phyloP scores from a whole-genome alignment of 37 sponge, comb jelly and placozoan genomes.

The Eunapius fragilis region DNA sequence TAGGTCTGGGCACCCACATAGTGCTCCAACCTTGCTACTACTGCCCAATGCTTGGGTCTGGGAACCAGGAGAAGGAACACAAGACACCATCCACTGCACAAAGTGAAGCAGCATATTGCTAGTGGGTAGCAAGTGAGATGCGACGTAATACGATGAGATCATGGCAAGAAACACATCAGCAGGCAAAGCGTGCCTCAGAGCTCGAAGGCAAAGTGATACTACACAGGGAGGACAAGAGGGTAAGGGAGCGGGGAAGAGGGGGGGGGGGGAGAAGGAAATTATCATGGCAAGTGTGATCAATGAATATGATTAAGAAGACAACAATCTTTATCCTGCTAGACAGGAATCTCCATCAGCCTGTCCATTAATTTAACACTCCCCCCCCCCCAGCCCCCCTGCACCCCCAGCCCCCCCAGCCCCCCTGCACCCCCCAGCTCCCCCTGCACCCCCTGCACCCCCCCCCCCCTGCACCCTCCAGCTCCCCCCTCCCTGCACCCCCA shows the following conservation, averaged over 20 bases:
- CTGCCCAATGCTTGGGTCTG: neutral
- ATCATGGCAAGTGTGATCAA: too few species aligned
- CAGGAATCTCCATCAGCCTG: neutral
- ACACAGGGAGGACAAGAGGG: neutral
- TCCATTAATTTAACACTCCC: too few species aligned
- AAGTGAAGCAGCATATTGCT: constrained; percentile 22
- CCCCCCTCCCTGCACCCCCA: too few species aligned
- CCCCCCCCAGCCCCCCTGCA: too few species aligned
- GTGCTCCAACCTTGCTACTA: too few species aligned
- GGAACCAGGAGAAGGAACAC: constrained; percentile 2
- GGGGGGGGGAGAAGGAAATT: neutral
- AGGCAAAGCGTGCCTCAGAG: constrained; percentile 30
- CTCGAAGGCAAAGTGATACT: constrained; percentile 38
- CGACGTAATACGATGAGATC: constrained; percentile 24
- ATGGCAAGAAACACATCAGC: neutral
- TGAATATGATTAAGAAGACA: too few species aligned
- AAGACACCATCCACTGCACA: constrained; percentile 16
- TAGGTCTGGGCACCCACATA: neutral
- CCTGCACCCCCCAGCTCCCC: neutral
- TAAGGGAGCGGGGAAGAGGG: neutral
- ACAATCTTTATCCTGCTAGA: too few species aligned
- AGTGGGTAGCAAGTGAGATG: constrained; percentile 13
- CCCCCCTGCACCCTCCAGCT: too few species aligned
- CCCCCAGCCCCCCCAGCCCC: too few species aligned
- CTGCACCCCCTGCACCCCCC: too few species aligned